Evolutionary conservation across 23 tunicate genomes (phyloP).

Genomic region (Aplidium turbinatum): DNA sequence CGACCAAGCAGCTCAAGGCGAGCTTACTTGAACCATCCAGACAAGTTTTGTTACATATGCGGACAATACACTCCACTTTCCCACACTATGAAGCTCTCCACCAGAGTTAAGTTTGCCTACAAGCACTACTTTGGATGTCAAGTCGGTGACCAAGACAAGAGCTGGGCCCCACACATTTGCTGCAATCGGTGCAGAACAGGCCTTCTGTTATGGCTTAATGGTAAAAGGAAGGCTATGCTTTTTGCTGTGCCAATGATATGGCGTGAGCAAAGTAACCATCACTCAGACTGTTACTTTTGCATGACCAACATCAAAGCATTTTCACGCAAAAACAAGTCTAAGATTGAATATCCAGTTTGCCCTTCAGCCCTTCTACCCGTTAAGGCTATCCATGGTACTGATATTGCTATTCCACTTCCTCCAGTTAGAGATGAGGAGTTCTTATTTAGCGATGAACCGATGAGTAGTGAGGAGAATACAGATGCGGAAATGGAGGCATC

Average conservation of each 20-base stretch:
- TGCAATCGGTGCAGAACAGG: constrained; percentile 58
- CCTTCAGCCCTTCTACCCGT: constrained; percentile 22
- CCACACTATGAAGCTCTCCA: constrained; percentile 40
- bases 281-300: constrained; percentile 31
- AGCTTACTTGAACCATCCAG: constrained; percentile 29
- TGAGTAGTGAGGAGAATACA: constrained; percentile 16
- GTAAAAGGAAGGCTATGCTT: constrained; percentile 48
- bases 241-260: constrained; percentile 41
- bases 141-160: constrained; percentile 47
- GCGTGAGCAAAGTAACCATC: constrained; percentile 44
- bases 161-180: constrained; percentile 42
- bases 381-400: constrained; percentile 26
- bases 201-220: constrained; percentile 35
- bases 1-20: too few species aligned
- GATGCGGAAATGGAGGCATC: constrained; percentile 31
- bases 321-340: constrained; percentile 27
- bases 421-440: constrained; percentile 20
- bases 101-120: constrained; percentile 36
- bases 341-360: constrained; percentile 26
- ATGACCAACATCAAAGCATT: constrained; percentile 34
- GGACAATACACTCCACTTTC: constrained; percentile 27
- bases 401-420: constrained; percentile 6
- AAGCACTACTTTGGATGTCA: constrained; percentile 48
- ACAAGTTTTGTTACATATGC: constrained; percentile 47
- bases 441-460: constrained; percentile 9